phyloP scores from a whole-genome alignment of 2,888 invertebrate species.

The Dicranocentrus wangi region DNA sequence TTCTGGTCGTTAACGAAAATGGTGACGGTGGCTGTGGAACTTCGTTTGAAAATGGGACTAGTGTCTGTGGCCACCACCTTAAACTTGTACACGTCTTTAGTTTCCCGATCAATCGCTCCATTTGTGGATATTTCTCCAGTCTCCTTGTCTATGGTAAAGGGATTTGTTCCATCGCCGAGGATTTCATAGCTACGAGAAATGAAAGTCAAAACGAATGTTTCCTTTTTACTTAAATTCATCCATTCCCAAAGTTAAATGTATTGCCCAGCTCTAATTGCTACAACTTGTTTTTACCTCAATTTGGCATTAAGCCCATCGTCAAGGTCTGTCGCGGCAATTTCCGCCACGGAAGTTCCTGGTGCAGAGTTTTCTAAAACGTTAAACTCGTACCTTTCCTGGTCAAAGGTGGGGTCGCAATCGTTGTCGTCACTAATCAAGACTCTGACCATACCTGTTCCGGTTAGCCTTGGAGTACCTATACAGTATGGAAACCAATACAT shows the following conservation, averaged over 20 bases:
- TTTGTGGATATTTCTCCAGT: constrained; percentile 87
- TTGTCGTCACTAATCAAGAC: constrained; percentile 95
- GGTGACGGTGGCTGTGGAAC: constrained; percentile 84
- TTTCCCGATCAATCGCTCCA: constrained; percentile 85
- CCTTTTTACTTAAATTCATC: too few relatives aligned
- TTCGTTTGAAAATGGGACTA: constrained; percentile 88
- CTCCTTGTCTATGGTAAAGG: constrained; percentile 85
- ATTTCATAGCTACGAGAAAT: constrained; percentile 83
- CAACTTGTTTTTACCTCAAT: constrained; percentile 79
- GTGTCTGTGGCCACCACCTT: constrained; percentile 92
- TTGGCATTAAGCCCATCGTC: constrained; percentile 90
- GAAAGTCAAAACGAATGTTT: too few relatives aligned
- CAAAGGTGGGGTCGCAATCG: constrained; percentile 93
- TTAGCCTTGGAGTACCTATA: constrained; percentile 91
- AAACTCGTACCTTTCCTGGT: constrained; percentile 83
- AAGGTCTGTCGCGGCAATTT: constrained; percentile 86
- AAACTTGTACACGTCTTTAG: constrained; percentile 84
- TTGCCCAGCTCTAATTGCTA: too few relatives aligned
- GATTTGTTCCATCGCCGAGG: constrained; percentile 86
- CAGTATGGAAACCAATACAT: constrained; percentile 73
- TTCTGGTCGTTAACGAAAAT: constrained; percentile 93
- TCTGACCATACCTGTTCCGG: constrained; percentile 92
- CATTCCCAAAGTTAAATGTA: too few relatives aligned
- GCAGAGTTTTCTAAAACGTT: constrained; percentile 88
- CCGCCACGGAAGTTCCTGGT: constrained; percentile 84